Evolutionary conservation across 2,113 vertebrate species (phyloP), one percentile per base, ranked within the genome.

Genomic region (Eolophus roseicapilla): DNA sequence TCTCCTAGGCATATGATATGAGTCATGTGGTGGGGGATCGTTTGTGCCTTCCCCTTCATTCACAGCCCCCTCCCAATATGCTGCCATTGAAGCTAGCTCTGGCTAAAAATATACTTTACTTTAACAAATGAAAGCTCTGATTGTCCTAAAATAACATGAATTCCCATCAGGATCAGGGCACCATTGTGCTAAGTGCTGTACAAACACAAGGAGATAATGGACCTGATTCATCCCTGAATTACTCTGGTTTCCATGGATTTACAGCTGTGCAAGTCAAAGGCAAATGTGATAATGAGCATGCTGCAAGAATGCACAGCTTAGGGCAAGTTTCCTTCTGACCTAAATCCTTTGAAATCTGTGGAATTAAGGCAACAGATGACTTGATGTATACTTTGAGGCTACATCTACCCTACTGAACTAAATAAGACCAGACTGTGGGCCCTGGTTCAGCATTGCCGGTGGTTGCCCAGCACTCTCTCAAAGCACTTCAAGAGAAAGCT

Each of bases 161-260:
- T 96, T 94, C 92, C 93, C 91, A 92, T 94, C 92, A 89, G 92
- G 95, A 96, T 93, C 95, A 96, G 95, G 93, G 95, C 87, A 89
- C 83, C 88, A 95, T 94, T 96, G 92, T 96, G 86, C 95, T 94
- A 96, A 96, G 81, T 95, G 93, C 91, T 95, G 92, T 79, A 96
- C 93, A 96, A 97, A 94, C 88, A 95, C 57, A 90, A 95, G 88
- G 63, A 95, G 92, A 97, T 96, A 96, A 95, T 96, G 91, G 93
- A 93, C 88, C 91, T 96, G 96, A 97, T 97, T 96, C 96, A 96
- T 96, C 92, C 92, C 88, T 92, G 96, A 95, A 94, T 95, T 96
- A 79, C 93, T 95, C 92, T 85, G 92, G 95, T 96, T 96, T 96
- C 95, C 93, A 94, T 96, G 95, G 95, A 94, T 95, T 96, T 96